Evolutionary conservation across 2,888 invertebrate species (phyloP).

Genomic region (Chalcosyrphus nemorum): DNA sequence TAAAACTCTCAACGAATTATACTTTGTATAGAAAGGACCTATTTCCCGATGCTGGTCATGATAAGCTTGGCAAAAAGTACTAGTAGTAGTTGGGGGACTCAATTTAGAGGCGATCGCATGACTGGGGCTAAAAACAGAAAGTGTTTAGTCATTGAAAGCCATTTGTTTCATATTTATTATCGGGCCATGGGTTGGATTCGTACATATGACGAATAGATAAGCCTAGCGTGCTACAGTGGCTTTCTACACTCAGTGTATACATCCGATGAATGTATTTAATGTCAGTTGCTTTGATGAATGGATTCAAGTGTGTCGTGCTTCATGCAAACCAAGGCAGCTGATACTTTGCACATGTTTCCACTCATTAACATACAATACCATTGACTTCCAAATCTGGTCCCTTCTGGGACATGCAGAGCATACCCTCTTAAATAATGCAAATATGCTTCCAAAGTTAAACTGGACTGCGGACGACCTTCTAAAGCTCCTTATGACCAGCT

Average conservation of each 20-base stretch:
- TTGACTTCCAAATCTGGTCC: too few species aligned
- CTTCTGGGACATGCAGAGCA: not conserved
- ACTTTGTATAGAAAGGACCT: not conserved
- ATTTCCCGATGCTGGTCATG: constrained; percentile 12
- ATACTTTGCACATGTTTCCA: too few species aligned
- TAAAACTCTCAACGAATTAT: constrained; percentile 8
- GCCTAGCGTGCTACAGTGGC: constrained; percentile 14
- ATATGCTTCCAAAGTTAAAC: not conserved
- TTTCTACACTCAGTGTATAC: not conserved
- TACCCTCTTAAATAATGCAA: not conserved
- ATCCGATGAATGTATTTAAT: not conserved
- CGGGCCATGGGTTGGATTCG: not conserved
- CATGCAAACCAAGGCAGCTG: too few species aligned
- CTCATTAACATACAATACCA: not conserved
- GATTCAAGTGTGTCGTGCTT: not conserved
- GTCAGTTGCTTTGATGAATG: not conserved
- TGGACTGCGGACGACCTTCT: not conserved
- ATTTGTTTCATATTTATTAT: constrained; percentile 7
- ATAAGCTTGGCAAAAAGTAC: constrained; percentile 27
- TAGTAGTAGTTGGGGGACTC: not conserved
- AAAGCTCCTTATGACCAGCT: too few species aligned
- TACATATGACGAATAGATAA: constrained; percentile 10
- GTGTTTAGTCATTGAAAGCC: constrained; percentile 45
- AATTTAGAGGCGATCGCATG: constrained; percentile 25
- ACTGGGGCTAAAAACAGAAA: not conserved